Base-by-base conservation (phyloP, 2,888 invertebrate genomes). In the Glaucopsyche alexis region DNA sequence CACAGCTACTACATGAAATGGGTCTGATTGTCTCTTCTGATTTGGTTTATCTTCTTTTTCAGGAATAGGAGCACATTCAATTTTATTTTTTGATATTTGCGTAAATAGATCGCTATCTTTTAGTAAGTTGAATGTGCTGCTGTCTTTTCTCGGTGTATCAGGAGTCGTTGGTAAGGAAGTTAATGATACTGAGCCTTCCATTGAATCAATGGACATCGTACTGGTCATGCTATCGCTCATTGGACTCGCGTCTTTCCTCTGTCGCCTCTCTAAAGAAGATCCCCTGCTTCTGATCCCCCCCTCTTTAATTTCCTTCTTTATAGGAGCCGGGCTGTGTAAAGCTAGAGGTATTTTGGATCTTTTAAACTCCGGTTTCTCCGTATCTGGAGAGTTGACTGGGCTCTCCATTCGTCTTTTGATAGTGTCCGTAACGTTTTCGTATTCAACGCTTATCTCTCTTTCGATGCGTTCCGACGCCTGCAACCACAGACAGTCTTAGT, bases 91-190 rank as follows among this genome's bases (percentile, higher is more conserved):
- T 0, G 95, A 95, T 77, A 96, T 95, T 86, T 95, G 95, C 8
- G 95, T 95, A 84, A 96, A 96, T 13, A 96, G 90, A 55, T 94
- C 94, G 83, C 96, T 96, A 76, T 95, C 95, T 81, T 95, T 94
- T 13, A 95, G 93, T 73, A 96, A 86, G 79, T 94, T 94, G 82
- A 95, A 95, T 1, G 95, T 94, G 83, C 94, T 94, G 78, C 94
- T 94, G 84, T 93, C 84, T 71, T 93, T 85, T 75, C 89, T 86
- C 8, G 92, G 90, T 73, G 92, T 80, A 16, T 88, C 90, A n/a
- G 88, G 87, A 6, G 86, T 82, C 52, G 81, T 74, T 7, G 86
- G 86, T 70, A 81, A 76, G 66, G 81, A 80, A 47, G 76, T 74
- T 64, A 79, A 72, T 71, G 78, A 77, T 55, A 76, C 29, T 55